Evolutionary conservation across 2,888 invertebrate species (phyloP).

Genomic region (Ophion obscuratus): DNA sequence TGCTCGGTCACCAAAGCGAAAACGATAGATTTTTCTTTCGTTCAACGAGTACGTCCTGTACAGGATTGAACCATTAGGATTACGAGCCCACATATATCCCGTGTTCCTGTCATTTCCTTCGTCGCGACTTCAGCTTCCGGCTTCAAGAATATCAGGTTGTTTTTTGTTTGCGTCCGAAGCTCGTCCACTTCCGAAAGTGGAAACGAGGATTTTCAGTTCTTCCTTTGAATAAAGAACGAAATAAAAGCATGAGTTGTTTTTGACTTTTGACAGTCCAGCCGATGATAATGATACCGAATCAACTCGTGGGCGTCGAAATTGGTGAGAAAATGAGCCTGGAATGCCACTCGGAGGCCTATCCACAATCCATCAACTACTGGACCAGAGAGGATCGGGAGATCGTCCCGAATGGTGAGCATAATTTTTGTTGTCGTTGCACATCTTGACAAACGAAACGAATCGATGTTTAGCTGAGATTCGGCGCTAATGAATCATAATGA

Average conservation of each 20-base stretch:
- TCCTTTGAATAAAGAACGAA: neutral
- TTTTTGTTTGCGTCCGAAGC: neutral
- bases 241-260: neutral
- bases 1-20: constrained; percentile 15
- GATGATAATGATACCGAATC: constrained; percentile 93
- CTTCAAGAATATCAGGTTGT: neutral
- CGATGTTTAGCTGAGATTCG: neutral
- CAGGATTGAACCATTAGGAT: constrained; percentile 31
- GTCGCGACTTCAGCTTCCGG: neutral
- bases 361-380: constrained; percentile 95
- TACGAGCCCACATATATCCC: constrained; percentile 24
- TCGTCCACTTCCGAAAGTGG: neutral
- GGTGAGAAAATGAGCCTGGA: constrained; percentile 91
- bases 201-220: neutral
- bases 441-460: neutral
- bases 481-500: neutral
- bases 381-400: constrained; percentile 90
- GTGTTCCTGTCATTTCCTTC: constrained; percentile 9
- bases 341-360: constrained; percentile 93
- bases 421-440: neutral
- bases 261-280: constrained; percentile 89
- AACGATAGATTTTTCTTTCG: constrained; percentile 58
- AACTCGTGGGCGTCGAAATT: constrained; percentile 91
- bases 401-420: constrained; percentile 89
- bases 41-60: constrained; percentile 17